Evolutionary conservation across 1,140 invertebrate species (phyloP).

Genomic region (Drosophila teissieri): DNA sequence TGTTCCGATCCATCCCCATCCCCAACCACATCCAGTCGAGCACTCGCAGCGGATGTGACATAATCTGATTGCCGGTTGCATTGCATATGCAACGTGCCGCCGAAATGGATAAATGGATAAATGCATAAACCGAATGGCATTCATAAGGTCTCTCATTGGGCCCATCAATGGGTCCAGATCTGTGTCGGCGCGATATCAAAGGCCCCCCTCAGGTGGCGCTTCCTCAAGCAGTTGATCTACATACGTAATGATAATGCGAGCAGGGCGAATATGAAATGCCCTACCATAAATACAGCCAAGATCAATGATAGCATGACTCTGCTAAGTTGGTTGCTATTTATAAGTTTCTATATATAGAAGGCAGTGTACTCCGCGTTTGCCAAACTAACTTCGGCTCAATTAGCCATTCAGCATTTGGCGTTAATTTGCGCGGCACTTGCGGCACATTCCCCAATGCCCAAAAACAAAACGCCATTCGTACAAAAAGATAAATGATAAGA

Average conservation of each 20-base stretch:
- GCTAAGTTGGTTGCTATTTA: conserved; percentile 1
- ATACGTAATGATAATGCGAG: conserved; percentile 5
- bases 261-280: conserved; percentile 40
- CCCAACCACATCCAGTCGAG: conserved; percentile 28
- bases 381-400: conserved; percentile 61
- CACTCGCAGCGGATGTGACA: conserved; percentile 71
- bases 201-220: conserved; percentile 74
- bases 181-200: conserved; percentile 78
- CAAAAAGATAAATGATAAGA: conserved; percentile 64
- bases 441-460: conserved; percentile 72
- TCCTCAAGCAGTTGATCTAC: conserved; percentile 39
- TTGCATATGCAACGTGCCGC: conserved; percentile 1
- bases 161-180: conserved; percentile 59
- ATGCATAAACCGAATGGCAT: conserved; percentile 71
- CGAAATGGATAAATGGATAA: conserved; percentile 60
- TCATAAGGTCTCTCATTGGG: conserved; percentile 45
- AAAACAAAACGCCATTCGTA: conserved; percentile 36
- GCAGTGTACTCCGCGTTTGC: conserved; percentile 7
- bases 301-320: background rate
- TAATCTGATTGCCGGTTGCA: conserved; percentile 57
- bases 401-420: conserved; percentile 70
- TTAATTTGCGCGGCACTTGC: conserved; percentile 81
- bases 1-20: conserved; percentile 45
- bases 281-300: background rate
- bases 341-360: background rate